Evolutionary conservation across 2,113 vertebrate genomes (phyloP).

Genomic region (Ardeotis arabs): DNA sequence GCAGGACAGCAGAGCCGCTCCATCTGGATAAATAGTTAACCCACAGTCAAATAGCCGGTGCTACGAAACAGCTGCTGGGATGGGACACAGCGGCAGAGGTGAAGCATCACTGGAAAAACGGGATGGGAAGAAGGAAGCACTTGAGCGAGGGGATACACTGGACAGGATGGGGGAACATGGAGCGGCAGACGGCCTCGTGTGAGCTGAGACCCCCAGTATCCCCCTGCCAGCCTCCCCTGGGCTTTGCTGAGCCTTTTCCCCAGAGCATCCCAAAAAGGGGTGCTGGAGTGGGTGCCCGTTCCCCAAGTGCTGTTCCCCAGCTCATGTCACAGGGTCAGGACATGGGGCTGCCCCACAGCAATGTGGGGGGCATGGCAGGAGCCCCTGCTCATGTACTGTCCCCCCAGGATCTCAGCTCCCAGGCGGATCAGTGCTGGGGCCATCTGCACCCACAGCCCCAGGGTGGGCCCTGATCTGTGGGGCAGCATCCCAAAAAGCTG

Average conservation of each 20-base stretch:
- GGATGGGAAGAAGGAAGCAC: conserved; percentile 5
- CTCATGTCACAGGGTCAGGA: not conserved
- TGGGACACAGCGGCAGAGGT: not conserved
- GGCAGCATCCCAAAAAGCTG: not conserved
- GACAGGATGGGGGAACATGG: not conserved
- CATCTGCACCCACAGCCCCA: rapidly evolving
- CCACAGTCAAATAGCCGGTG: conserved; percentile 29
- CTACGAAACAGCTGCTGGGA: conserved; percentile 47
- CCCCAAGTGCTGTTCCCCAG: not conserved
- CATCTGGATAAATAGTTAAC: conserved; percentile 62
- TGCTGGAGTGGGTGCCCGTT: not conserved
- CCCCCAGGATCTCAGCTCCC: not conserved
- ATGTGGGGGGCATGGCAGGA: not conserved
- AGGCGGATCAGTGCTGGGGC: rapidly evolving
- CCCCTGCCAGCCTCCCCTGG: not conserved
- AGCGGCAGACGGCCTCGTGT: rapidly evolving
- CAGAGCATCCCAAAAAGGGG: not conserved
- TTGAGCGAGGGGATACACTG: rapidly evolving
- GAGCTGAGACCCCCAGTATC: not conserved
- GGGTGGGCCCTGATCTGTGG: too few relatives aligned
- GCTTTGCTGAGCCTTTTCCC: not conserved
- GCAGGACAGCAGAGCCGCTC: not conserved
- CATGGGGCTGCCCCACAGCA: not conserved
- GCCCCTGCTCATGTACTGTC: not conserved
- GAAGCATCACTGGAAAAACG: not conserved